Evolutionary conservation across 2,113 vertebrate species (phyloP), one percentile per base, ranked within the genome.

Genomic region (Forbesichthys papilliferus): DNA sequence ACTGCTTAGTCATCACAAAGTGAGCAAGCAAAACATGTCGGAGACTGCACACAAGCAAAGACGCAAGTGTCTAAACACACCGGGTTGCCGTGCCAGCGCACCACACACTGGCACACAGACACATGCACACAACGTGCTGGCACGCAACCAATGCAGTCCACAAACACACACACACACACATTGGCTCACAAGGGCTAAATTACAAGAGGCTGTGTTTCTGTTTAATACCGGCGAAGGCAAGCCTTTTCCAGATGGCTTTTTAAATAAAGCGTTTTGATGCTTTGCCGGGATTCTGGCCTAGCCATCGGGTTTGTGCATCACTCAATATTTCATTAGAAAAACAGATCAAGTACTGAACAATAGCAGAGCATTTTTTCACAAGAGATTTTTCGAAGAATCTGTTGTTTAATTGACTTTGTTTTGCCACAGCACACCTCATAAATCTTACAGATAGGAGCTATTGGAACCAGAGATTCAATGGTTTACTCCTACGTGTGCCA

Each of bases 1-100:
- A 67, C 79, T 86, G 84, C 77, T 80, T 83, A 84, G 79, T 85
- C 84, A 84, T 88, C 82, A 84, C 75, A 87, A 84, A 73, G 68
- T 9, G 56, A 74, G 54, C 12, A 53, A 85, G 73, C 73, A 74
- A 81, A 76, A 76, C 69, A 73, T 75, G 73, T 80, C 69, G 66
- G 69, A 72, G 76, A 62, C 53, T 74, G 63, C 67, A 86, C 81
- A 80, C 68, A 0, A 59, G 82, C 59, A 74, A 69, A 69, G 58
- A 82, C 59, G 66, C 74, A 80, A 72, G 61, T 64, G 53, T 56
- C 36, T 4, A 61, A 68, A 73, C 73, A 63, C 73, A 77, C 59
- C 8, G 9, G 20, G n/a, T 18, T 20, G 16, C 27, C 14, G 7
- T 56, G 10, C 54, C n/a, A 6, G 20, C 8, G 9, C 54, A 18